Evolutionary conservation across 2,113 vertebrate species (phyloP).

Genomic region (Tenebrosternarchus preto): DNA sequence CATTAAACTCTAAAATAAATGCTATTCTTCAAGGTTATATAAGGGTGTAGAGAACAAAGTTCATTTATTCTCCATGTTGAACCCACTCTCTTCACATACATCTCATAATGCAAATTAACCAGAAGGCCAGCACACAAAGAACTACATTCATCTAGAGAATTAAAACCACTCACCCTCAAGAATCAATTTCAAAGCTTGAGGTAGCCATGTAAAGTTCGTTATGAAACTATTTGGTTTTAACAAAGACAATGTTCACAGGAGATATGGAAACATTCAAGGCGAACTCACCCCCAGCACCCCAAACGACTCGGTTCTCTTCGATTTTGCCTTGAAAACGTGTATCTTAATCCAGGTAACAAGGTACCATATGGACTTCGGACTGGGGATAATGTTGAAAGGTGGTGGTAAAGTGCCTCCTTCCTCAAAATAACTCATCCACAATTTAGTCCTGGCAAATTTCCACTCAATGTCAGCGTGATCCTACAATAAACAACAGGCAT

Average conservation of each 20-base stretch:
- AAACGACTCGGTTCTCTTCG: slow-evolving; percentile 84
- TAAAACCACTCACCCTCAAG: not conserved
- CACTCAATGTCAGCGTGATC: slow-evolving; percentile 98
- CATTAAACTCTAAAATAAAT: not conserved
- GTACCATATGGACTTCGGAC: slow-evolving; percentile 93
- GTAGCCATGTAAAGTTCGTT: not conserved
- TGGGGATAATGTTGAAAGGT: slow-evolving; percentile 96
- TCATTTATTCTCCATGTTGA: not conserved
- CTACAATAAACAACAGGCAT: slow-evolving; percentile 65
- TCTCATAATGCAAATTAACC: slow-evolving; percentile 8
- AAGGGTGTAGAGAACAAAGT: not conserved
- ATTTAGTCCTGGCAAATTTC: slow-evolving; percentile 98
- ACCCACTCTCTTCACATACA: not conserved
- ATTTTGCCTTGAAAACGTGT: slow-evolving; percentile 79
- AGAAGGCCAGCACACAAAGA: not conserved
- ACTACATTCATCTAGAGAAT: not conserved
- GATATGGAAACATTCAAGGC: not conserved
- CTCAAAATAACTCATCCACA: slow-evolving; percentile 99
- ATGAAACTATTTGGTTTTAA: not conserved
- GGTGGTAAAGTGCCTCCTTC: slow-evolving; percentile 95
- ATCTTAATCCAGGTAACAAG: slow-evolving; percentile 83
- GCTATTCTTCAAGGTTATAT: not conserved
- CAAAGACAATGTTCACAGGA: not conserved
- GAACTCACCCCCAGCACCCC: slow-evolving; percentile 88
- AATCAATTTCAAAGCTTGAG: not conserved